These are phyloP conservation scores for Enteromius anoplus DNA, from an alignment of 2,797 vertebrate species.

Conservation along the genomic window DNA sequence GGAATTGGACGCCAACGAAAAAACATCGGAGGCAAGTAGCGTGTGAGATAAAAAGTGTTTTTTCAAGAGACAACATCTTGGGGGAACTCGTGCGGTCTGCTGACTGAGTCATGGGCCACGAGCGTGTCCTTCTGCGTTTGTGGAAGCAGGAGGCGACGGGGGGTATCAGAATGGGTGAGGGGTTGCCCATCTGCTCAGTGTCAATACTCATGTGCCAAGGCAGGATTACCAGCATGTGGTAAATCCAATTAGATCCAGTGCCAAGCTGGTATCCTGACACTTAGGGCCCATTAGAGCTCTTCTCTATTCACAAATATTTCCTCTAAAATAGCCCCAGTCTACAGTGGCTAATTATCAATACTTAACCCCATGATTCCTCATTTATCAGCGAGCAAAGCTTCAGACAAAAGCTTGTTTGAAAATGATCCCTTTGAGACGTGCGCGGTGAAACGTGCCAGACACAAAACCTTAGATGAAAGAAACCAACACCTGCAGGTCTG, in stretches of 20 bases:
- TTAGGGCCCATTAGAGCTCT: constrained; percentile 41
- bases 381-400: constrained; percentile 33
- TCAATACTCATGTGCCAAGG: constrained; percentile 56
- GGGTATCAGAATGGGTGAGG: constrained; percentile 45
- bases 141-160: constrained; percentile 29
- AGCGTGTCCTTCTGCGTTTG: constrained; percentile 24
- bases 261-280: constrained; percentile 51
- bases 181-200: constrained; percentile 57
- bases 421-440: constrained; percentile 18
- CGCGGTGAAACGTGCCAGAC: constrained; percentile 28
- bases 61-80: constrained; percentile 11
- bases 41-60: constrained; percentile 18
- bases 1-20: constrained; percentile 30
- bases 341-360: constrained; percentile 55
- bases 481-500: neutral
- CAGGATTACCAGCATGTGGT: constrained; percentile 62
- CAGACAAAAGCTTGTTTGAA: constrained; percentile 37
- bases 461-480: constrained; percentile 38
- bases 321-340: constrained; percentile 41
- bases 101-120: constrained; percentile 8
- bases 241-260: constrained; percentile 60
- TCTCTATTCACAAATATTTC: constrained; percentile 45
- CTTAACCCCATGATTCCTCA: constrained; percentile 56
- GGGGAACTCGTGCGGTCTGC: neutral
- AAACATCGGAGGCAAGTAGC: constrained; percentile 14